Conservation (phyloP, 2,113 vertebrate species). For the Egretta garzetta region DNA sequence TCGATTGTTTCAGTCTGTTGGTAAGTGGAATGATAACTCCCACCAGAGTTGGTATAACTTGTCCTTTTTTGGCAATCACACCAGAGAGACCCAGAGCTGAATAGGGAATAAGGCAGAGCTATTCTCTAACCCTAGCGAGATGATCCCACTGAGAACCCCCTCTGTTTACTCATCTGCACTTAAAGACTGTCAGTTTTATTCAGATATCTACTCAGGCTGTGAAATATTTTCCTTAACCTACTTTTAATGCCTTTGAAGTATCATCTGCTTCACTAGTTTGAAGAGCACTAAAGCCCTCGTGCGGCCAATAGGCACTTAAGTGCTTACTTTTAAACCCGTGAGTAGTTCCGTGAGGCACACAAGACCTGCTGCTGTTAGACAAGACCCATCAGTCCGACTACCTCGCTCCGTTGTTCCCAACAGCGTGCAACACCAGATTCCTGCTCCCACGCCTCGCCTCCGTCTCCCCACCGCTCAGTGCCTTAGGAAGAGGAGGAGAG, state of each 20-base stretch:
- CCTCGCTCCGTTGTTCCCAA: background rate
- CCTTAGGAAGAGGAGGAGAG: background rate
- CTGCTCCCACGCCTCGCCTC: background rate
- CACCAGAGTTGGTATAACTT: background rate
- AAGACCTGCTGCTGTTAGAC: rapidly evolving
- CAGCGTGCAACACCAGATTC: background rate
- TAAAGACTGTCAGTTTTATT: background rate
- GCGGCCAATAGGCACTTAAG: conserved; percentile 1
- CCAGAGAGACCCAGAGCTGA: background rate
- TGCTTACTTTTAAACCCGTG: background rate
- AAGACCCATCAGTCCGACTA: background rate
- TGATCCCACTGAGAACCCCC: background rate
- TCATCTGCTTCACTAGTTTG: conserved; percentile 33
- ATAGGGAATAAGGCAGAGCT: background rate
- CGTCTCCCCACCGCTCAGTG: background rate
- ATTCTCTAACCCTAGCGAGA: background rate
- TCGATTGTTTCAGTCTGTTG: background rate
- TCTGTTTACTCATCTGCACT: background rate
- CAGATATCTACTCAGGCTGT: background rate
- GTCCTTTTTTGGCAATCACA: background rate
- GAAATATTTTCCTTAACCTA: conserved; percentile 36
- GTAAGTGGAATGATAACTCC: background rate
- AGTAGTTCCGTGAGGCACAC: background rate
- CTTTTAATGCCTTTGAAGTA: conserved; percentile 28
- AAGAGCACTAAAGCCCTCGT: background rate